Evolutionary conservation across 2,888 invertebrate species (phyloP), one percentile per base, ranked within the genome.

Genomic region (Dinocampus coccinellae): DNA sequence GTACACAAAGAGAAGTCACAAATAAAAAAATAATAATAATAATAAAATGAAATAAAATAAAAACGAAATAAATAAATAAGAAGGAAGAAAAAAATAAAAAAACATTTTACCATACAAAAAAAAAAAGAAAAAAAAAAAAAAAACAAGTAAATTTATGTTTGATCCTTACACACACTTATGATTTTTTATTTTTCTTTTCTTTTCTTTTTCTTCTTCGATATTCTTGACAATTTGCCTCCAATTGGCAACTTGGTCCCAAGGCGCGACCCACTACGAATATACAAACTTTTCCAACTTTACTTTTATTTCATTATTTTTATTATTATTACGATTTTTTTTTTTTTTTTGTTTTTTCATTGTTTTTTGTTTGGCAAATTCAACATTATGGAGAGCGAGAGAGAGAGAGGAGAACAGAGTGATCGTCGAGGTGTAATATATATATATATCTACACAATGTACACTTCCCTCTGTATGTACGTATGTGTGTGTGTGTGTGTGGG

Each of bases 161-260:
- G 70, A 57, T 63, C 69, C 62, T 65, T 66, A 67, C 39, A 53
- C 72, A 75, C 73, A 68, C 69, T 77, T 26, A 52, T 60, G 63
- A 33, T 58, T 34, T 69, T 60, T 68, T 10, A 1, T 65, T 65
- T 62, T 52, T 75, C 72, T 61, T 36, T 70, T 70, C 58, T 74
- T 47, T 73, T 62, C 60, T 70, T 73, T 72, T 71, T 69, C 69
- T 73, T 73, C 65, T 70, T 75, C 71, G 71, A 71, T 73, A 75
- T 70, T 63, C 68, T 70, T 60, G 55, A 42, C 78, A 47, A 47
- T 47, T 47, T 47, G 47, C 47, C 16, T 47, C 47, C 16, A 47
- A 47, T 47, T 47, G 47, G 24, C 26, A 24, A 39, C n/a, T 60
- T 33, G 53, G 64, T 64, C 52, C 36, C 64, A 64, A 16, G 63